Conservation (phyloP, 2,797 vertebrate genomes). For the Poeciliopsis presidionis region DNA sequence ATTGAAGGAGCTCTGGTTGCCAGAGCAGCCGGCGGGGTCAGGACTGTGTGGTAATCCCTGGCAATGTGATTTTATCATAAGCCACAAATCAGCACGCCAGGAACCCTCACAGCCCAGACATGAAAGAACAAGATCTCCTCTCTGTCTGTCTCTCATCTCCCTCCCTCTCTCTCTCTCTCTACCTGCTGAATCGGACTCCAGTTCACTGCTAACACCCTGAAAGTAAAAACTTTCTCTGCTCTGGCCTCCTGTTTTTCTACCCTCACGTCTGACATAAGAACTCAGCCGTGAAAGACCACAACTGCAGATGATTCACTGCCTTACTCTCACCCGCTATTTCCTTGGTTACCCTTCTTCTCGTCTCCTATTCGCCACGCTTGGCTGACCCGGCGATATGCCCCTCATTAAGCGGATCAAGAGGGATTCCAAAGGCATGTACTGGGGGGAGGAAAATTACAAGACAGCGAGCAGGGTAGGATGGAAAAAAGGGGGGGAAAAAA, state of each 20-base stretch:
- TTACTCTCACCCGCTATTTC: slow-evolving; percentile 44
- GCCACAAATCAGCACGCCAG: slow-evolving; percentile 99
- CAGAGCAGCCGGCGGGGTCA: slow-evolving; percentile 86
- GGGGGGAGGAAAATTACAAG: slow-evolving; percentile 64
- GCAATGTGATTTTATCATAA: slow-evolving; percentile 99
- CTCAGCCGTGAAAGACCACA: slow-evolving; percentile 34
- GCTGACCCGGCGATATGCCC: slow-evolving; percentile 80
- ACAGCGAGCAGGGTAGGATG: slow-evolving; percentile 41
- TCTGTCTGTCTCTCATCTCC: neutral
- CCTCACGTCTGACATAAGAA: slow-evolving; percentile 20
- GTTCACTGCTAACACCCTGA: slow-evolving; percentile 23
- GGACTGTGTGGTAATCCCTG: slow-evolving; percentile 99
- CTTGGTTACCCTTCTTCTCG: slow-evolving; percentile 67
- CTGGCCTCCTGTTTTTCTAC: slow-evolving; percentile 9
- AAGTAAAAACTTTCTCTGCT: slow-evolving; percentile 22
- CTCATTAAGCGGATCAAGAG: slow-evolving; percentile 84
- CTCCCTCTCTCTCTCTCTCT: neutral
- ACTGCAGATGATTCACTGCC: slow-evolving; percentile 51
- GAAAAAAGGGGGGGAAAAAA: neutral
- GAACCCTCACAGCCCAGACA: slow-evolving; percentile 99
- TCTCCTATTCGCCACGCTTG: slow-evolving; percentile 75
- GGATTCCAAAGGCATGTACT: slow-evolving; percentile 80
- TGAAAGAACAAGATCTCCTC: slow-evolving; percentile 72
- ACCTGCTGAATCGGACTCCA: slow-evolving; percentile 12
- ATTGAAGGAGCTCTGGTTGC: slow-evolving; percentile 69